Base-by-base conservation (phyloP, 35 echinoderm and acorn worm species). In the Chiridota heheva region DNA sequence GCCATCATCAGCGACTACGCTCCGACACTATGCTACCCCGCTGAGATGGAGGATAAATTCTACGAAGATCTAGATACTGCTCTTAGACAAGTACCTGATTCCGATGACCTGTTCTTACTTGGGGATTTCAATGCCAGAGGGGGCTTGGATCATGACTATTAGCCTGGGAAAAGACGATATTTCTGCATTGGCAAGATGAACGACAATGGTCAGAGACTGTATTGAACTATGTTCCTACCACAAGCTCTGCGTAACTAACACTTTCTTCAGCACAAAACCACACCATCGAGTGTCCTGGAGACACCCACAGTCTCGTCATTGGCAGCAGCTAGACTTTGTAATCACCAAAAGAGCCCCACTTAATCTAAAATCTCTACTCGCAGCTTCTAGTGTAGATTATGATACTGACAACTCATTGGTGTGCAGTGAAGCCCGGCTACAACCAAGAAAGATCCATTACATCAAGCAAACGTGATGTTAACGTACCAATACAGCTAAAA, bases 241-340 rank as follows among this genome's bases (percentile, higher is more conserved):
- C 32, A 6, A 61, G 58, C 4, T 7, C 58, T 26, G 32, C 24
- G n/a, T n/a, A n/a, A n/a, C n/a, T n/a, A n/a, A n/a, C n/a, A n/a
- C n/a, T n/a, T n/a, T n/a, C n/a, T n/a, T n/a, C n/a, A n/a, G n/a
- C n/a, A n/a, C n/a, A n/a, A n/a, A n/a, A 70, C 31, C 66, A 41
- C 4, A 36, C 66, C 31, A 5, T 36, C 29, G 39, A 41, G 66
- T 70, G 3, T 70, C 31, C 6, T 70, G 66, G 66, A 70, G 66
- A 34, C 66, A 70, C n/a, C 66, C 66, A 10, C 29, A 36, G n/a
- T 70, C 66, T 10, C 29, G 39, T 7, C 66, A 70, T 35, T 70
- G 66, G 66, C 66, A 70, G 6, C 66, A 70, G 66, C 38, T 70
- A 17, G 66, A 70, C 66, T 5, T 70, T 33, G 39, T 69, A 2